Evolutionary conservation across 1,140 invertebrate species (phyloP).

Genomic region (Drosophila orena): DNA sequence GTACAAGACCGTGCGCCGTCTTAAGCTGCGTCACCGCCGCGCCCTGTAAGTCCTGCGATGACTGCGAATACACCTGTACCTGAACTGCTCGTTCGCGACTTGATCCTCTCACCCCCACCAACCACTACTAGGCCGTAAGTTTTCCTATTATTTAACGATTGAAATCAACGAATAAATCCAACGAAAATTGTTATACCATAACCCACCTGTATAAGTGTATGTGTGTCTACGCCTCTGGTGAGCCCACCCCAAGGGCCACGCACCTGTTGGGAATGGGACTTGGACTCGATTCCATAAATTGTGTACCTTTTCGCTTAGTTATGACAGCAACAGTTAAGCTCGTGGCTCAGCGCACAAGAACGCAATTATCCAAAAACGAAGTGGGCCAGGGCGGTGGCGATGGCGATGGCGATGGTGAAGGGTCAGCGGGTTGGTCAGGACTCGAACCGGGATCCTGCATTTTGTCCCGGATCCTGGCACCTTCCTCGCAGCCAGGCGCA

Average conservation of each 20-base stretch:
- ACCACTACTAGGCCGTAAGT: conserved; percentile 66
- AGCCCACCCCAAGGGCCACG: conserved; percentile 17
- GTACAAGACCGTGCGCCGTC: conserved; percentile 76
- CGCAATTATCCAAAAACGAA: conserved; percentile 79
- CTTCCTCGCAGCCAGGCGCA: conserved; percentile 43
- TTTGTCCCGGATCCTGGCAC: conserved; percentile 31
- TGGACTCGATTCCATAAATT: conserved; percentile 77
- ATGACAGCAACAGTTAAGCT: conserved; percentile 83
- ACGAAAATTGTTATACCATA: conserved; percentile 74
- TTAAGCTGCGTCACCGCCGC: conserved; percentile 74
- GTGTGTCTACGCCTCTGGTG: conserved; percentile 8
- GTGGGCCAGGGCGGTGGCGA: conserved; percentile 17
- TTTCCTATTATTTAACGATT: conserved; percentile 79
- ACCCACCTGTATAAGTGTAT: conserved; percentile 3
- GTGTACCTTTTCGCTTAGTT: conserved; percentile 81
- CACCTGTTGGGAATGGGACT: conserved; percentile 38
- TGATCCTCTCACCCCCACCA: conserved; percentile 48
- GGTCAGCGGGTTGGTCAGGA: conserved; percentile 30
- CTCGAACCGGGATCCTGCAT: conserved; percentile 26
- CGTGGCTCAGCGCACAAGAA: conserved; percentile 82
- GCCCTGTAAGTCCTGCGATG: conserved; percentile 53
- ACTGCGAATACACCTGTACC: conserved; percentile 11
- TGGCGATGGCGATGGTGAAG: conserved; percentile 21
- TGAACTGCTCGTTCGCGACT: conserved; percentile 62
- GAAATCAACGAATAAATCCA: conserved; percentile 78